Evolutionary conservation across 1,140 invertebrate species (phyloP), one percentile per base, ranked within the genome.

Genomic region (Homalodisca vitripennis): DNA sequence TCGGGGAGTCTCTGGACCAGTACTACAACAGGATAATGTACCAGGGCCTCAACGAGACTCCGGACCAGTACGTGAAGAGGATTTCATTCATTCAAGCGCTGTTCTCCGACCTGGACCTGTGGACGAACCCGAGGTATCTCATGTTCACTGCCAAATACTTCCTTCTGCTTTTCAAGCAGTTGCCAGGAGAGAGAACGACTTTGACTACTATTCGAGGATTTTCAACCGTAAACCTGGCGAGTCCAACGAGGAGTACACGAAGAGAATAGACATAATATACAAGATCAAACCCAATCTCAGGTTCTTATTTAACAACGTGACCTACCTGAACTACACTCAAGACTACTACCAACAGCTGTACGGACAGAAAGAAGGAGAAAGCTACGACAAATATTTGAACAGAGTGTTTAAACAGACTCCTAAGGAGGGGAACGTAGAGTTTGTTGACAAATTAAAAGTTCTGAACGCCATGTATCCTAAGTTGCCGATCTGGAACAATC

Each of bases 401-500:
- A 26, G 55, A 26, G 55, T 60, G 6, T 60, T 60, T n/a, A 60
- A 60, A n/a, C 55, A 60, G 29, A 26, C 3, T 6, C 24, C 14
- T 22, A 60, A 60, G 29, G 55, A 60, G n/a, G 55, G 55, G 6
- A 60, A 60, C 24, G 55, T 60, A 6, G 55, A 60, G 26, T 60
- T 60, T 60, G 27, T 60, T 12, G 26, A 60, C 13, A 60, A 30
- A 30, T 12, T 60, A 26, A 60, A 60, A 60, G 10, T 60, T 6
- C 55, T 60, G 24, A 60, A 60, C 29, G 24, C 14, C 6, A 6
- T 60, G 6, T 60, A 60, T 29, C 55, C 55, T 12, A 24, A 60
- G 3, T 24, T 60, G 10, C 24, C 55, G 14, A 24, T 60, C 29
- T 60, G 55, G 55, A 10, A 60, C 26, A 60, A 60, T n/a, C 55